Base-by-base conservation (phyloP, 2,797 vertebrate genomes). In the Erithacus rubecula region DNA sequence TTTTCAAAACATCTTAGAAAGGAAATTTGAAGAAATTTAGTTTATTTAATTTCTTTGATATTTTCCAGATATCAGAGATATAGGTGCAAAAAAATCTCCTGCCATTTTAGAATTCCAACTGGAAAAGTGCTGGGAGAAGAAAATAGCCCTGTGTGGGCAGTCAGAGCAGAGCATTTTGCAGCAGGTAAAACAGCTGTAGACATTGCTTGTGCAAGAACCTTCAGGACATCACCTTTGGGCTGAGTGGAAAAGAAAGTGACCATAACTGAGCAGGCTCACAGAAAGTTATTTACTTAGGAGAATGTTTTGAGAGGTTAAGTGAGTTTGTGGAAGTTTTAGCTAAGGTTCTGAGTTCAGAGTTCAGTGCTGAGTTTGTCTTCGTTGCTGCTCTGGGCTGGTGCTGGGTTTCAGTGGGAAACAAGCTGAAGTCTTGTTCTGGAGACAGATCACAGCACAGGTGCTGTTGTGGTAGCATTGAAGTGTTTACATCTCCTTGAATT, bases 391-490 rank as follows among this genome's bases (percentile, higher is more conserved):
- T 67, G 44, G 26, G 24, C 27, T 46, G 51, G n/a, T 0, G 4
- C 19, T 60, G 34, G 15, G 12, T 74, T 90, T 87, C 70, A 49
- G 21, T 24, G n/a, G n/a, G 52, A 63, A 72, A 74, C 0, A 1
- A 58, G 30, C 22, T 44, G 65, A 70, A 17, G 14, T 17, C 15
- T 53, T 59, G 7, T 5, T 29, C 5, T 10, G 78, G 37, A 37
- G 37, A 37, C 37, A 37, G 11, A 37, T 37, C 37, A 37, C 37
- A 37, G 37, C 37, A 37, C 37, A 37, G 10, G 37, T 37, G 37
- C 39, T 2, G 0, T 5, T 64, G 55, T 1, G 1, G 30, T 4
- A n/a, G 24, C 6, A 2, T 22, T 75, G 46, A 63, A 36, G 27
- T 60, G 16, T 37, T 72, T 30, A 8, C 19, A 30, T 39, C 41